Conservation (phyloP, 2,113 vertebrate species). For the Craseonycteris thonglongyai region DNA sequence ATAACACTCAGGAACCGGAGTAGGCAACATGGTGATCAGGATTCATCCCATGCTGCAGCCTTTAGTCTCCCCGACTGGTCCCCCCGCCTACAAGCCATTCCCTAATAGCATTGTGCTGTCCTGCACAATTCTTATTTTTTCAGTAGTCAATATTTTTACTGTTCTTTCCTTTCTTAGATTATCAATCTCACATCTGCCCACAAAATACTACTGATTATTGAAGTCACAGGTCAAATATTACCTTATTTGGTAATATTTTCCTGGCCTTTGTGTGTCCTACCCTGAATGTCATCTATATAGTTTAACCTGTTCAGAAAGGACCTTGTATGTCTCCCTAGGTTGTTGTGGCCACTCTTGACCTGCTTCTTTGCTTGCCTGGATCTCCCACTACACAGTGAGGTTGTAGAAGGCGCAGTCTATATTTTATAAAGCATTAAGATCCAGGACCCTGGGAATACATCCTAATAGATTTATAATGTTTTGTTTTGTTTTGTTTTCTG, state of each 20-base stretch:
- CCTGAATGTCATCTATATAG: background rate
- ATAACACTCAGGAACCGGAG: background rate
- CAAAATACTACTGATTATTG: background rate
- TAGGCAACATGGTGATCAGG: accelerated
- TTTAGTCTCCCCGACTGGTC: background rate
- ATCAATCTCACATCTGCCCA: background rate
- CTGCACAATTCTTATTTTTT: background rate
- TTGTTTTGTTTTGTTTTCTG: background rate
- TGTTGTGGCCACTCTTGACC: too few species aligned
- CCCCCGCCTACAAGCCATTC: background rate
- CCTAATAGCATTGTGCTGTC: background rate
- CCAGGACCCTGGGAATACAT: background rate
- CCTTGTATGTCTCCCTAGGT: background rate
- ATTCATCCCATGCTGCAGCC: background rate
- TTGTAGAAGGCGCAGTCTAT: background rate
- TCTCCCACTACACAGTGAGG: background rate
- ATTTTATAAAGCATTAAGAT: background rate
- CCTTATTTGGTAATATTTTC: background rate
- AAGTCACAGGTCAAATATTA: background rate
- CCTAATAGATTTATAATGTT: background rate
- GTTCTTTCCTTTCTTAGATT: background rate
- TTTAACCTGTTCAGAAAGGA: background rate
- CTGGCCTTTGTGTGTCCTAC: background rate
- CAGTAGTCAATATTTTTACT: background rate
- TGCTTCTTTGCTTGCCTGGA: background rate